Percentiles rank a stretch among this genome's conserved stretches.
Evolutionary conservation across 1,140 invertebrate genomes (phyloP).

Genomic region (Octopus bimaculoides): DNA sequence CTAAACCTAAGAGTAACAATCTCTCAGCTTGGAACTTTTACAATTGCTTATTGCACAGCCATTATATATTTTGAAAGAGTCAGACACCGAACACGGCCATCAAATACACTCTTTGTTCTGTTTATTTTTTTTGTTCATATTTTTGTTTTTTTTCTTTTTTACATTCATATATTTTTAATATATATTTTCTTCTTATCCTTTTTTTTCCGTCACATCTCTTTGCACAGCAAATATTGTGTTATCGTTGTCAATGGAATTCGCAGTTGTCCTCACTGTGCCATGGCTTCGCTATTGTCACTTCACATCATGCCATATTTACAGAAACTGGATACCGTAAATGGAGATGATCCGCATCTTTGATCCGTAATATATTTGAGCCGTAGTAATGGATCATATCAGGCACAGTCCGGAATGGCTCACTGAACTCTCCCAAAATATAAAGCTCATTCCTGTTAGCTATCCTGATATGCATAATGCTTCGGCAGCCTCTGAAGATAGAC

Average conservation of each 20-base stretch:
- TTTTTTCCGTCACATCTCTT: background rate
- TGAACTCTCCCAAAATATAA: slow-evolving; percentile 86
- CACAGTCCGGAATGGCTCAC: slow-evolving; percentile 84
- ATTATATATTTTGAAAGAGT: slow-evolving; percentile 2
- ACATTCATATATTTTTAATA: too few relatives aligned
- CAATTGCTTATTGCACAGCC: slow-evolving; percentile 7
- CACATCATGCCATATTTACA: background rate
- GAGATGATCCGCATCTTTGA: slow-evolving; percentile 92
- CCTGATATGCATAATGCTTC: slow-evolving; percentile 93
- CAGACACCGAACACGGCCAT: background rate
- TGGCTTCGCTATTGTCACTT: background rate
- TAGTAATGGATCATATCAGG: slow-evolving; percentile 92
- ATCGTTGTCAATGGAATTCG: slow-evolving; percentile 8
- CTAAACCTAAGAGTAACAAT: background rate
- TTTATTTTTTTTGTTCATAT: background rate
- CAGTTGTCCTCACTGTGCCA: background rate
- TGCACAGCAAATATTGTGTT: background rate
- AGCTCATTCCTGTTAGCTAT: slow-evolving; percentile 65
- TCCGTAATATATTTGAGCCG: slow-evolving; percentile 85
- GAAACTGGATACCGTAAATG: slow-evolving; percentile 75
- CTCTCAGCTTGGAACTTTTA: slow-evolving; percentile 7
- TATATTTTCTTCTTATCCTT: too few relatives aligned
- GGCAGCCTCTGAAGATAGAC: slow-evolving; percentile 71
- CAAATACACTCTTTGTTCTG: background rate
- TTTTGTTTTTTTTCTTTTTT: too few relatives aligned